Evolutionary conservation across 1,140 invertebrate genomes (phyloP), one percentile per base, ranked within the genome.

Genomic region (Brachionus koreanus): DNA sequence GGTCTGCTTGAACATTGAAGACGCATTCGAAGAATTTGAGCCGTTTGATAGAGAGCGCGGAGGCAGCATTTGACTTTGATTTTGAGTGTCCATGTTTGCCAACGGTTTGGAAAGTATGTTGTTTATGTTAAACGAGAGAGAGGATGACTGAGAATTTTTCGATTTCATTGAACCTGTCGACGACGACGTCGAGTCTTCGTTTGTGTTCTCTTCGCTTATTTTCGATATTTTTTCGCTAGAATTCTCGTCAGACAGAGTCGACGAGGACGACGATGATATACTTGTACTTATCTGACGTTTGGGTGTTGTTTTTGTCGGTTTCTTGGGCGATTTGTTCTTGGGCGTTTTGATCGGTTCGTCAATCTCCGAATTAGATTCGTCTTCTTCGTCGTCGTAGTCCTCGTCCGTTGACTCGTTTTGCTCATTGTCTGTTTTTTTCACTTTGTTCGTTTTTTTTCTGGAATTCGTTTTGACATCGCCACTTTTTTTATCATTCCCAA

Each of bases 151-250:
- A 0, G 69, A 46, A 23, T 19, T 29, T 33, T 74, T 74, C 6
- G 69, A 74, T 29, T 43, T 74, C 19, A 74, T 46, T 46, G 69
- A 46, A 10, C 42, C 42, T 12, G 39, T 74, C 3, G 69, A 74
- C 2, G 69, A 74, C 25, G 37, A 46, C 6, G 69, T 74, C 10
- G 69, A 74, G 10, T 74, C 69, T 13, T 74, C 69, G 43, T 74
- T 74, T 12, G 69, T 74, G 25, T 74, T 74, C 12, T 74, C 69
- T 25, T 74, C 69, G 23, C 42, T 74, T 46, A 74, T 42, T 46
- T 46, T 74, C 7, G 37, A 46, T 46, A 46, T 74, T 74, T 74
- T 74, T 46, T 74, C 69, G n/a, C 42, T 74, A n/a, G 69, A 74
- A 23, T 69, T 69, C 35, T 74, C 69, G 33, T 74, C 69, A 9